Evolutionary conservation across 2,888 invertebrate species (phyloP).

Genomic region (Limnephilus lunatus): DNA sequence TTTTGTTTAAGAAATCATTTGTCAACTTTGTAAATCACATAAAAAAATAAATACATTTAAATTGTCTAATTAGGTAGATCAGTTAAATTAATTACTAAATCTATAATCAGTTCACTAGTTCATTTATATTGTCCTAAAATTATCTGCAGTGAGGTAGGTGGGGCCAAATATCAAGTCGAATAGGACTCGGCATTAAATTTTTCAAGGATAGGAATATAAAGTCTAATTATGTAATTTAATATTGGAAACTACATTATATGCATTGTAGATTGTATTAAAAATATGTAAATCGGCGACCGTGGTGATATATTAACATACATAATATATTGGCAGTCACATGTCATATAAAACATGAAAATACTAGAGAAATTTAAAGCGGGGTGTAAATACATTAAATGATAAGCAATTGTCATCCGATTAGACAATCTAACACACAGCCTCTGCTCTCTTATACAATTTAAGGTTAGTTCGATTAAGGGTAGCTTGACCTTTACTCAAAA

Average conservation of each 20-base stretch:
- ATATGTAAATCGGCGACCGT: background rate
- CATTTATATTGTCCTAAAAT: background rate
- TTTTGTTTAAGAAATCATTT: background rate
- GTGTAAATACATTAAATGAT: background rate
- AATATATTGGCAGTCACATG: background rate
- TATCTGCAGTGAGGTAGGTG: background rate
- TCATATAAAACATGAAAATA: background rate
- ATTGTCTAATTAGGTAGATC: background rate
- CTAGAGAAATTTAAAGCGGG: background rate
- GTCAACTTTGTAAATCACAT: background rate
- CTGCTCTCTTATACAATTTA: background rate
- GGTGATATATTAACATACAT: background rate
- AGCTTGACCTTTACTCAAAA: background rate
- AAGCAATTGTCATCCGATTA: background rate
- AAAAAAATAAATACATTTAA: background rate
- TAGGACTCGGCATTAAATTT: background rate
- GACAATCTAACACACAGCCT: background rate
- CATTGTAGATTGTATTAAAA: background rate
- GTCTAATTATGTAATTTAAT: background rate
- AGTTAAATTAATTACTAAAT: background rate
- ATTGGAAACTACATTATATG: background rate
- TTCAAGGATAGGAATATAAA: background rate
- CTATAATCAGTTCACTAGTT: background rate
- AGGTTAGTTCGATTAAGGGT: background rate
- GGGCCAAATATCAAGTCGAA: background rate